phyloP scores from a whole-genome alignment of 2,113 vertebrate species.

The Solenodon paradoxus region DNA sequence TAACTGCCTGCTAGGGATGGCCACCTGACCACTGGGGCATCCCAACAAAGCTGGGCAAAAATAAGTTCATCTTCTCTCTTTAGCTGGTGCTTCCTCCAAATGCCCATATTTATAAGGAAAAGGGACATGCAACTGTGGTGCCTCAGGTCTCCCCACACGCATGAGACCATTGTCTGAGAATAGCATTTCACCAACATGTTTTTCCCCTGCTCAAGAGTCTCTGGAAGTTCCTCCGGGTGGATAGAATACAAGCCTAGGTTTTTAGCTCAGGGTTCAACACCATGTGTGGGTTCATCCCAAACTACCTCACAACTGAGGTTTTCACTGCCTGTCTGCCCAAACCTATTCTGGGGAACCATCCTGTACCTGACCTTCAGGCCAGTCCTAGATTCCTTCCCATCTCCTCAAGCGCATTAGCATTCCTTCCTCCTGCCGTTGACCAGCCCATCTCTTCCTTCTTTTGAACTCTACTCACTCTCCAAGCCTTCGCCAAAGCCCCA shows the following conservation, averaged over 20 bases:
- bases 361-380: background rate
- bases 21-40: background rate
- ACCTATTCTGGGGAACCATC: background rate
- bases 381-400: background rate
- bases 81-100: background rate
- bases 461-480: background rate
- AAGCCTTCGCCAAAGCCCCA: background rate
- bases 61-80: background rate
- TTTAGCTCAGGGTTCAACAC: background rate
- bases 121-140: background rate
- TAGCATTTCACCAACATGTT: background rate
- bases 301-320: background rate
- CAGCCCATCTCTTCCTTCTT: background rate
- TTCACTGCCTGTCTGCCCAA: background rate
- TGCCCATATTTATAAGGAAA: background rate
- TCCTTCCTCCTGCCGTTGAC: background rate
- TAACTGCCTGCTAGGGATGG: background rate
- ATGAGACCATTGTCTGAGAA: background rate
- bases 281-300: background rate
- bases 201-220: background rate
- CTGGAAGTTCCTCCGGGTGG: background rate
- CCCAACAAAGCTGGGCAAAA: background rate
- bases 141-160: background rate
- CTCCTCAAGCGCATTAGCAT: background rate
- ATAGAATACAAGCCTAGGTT: background rate